These are phyloP conservation scores for Protonemura montana DNA, from an alignment of 2,888 invertebrate genomes.

Conservation along the genomic window DNA sequence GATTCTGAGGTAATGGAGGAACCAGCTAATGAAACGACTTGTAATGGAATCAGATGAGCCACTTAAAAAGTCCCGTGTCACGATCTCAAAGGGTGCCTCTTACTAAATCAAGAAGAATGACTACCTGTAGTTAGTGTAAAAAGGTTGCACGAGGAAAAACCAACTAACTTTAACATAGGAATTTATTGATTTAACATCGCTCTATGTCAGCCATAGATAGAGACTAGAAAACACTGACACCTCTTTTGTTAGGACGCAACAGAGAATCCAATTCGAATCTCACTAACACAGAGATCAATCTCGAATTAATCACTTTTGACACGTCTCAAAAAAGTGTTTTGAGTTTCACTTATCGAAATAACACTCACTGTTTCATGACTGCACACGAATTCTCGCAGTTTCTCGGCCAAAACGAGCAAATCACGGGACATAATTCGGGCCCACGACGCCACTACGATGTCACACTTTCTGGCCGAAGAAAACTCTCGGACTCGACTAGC, in stretches of 20 bases:
- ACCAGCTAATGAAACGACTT: background rate
- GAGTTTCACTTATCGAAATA: background rate
- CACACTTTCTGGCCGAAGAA: background rate
- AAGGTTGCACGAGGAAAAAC: too few species aligned
- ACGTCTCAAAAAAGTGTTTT: background rate
- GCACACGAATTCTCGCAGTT: background rate
- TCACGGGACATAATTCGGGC: background rate
- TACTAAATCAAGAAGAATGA: background rate
- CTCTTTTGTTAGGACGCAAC: too few species aligned
- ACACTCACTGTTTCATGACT: background rate
- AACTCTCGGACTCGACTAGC: background rate
- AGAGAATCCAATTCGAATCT: too few species aligned
- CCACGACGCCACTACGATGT: background rate
- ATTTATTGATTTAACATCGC: too few species aligned
- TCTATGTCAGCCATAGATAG: too few species aligned
- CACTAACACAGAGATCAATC: too few species aligned
- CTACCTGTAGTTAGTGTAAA: background rate
- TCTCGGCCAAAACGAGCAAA: background rate
- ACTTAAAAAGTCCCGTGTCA: background rate
- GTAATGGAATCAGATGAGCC: constrained; percentile 12
- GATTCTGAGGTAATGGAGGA: background rate
- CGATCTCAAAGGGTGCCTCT: background rate
- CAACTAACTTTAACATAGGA: too few species aligned
- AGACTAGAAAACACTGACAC: too few species aligned
- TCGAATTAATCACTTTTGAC: too few species aligned